Conservation (phyloP, 2,888 invertebrate species). For the Acronicta leporina region DNA sequence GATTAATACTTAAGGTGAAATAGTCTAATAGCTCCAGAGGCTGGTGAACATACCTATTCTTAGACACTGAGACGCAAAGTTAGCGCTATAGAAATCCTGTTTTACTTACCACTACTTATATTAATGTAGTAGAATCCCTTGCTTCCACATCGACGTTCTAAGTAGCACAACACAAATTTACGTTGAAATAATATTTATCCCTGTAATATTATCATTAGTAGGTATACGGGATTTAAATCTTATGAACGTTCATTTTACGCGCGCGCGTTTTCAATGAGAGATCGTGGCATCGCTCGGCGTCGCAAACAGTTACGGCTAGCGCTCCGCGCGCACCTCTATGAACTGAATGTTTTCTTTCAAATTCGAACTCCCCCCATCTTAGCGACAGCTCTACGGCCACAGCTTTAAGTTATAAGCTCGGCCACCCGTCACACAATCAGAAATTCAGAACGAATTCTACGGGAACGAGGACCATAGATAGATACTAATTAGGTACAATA, state of each 20-base stretch:
- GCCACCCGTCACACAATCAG: constrained; percentile 45
- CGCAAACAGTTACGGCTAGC: constrained; percentile 54
- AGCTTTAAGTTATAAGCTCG: constrained; percentile 41
- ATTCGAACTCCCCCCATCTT: constrained; percentile 58
- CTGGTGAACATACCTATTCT: constrained; percentile 64
- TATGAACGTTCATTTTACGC: constrained; percentile 66
- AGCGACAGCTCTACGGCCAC: constrained; percentile 40
- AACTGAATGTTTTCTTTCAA: constrained; percentile 77
- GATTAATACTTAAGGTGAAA: no score
- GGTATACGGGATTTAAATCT: constrained; percentile 61
- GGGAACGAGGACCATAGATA: background rate
- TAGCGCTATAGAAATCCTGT: constrained; percentile 67
- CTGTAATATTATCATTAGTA: constrained; percentile 59
- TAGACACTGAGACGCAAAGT: constrained; percentile 59
- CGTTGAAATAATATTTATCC: constrained; percentile 54
- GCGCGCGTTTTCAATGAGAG: constrained; percentile 60
- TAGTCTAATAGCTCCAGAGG: no score
- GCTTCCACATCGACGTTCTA: constrained; percentile 62
- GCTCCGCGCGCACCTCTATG: constrained; percentile 72
- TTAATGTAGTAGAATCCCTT: constrained; percentile 64
- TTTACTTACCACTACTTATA: constrained; percentile 74
- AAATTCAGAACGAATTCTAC: constrained; percentile 37
- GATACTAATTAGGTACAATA: constrained; percentile 24
- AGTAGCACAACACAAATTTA: constrained; percentile 59
- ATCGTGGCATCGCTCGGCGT: constrained; percentile 55